Base-by-base conservation (phyloP, 2,888 invertebrate species). In the Osmoderma eremita region DNA sequence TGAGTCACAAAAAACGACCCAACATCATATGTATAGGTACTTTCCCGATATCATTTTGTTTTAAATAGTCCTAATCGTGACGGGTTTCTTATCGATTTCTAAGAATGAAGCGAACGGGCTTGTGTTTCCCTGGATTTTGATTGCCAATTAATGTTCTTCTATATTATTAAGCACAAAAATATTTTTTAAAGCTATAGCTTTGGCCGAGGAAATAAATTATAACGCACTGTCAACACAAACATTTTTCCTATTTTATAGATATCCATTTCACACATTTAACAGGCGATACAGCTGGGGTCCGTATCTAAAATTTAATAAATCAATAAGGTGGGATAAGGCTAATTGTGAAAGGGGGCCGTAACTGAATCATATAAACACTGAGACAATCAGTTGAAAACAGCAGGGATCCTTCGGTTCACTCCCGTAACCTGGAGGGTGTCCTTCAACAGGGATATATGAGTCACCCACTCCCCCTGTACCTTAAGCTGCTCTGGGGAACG, bases 301-400 rank as follows among this genome's bases (percentile, higher is more conserved):
- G 36, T 53, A 15, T 53, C 18, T 62, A 66, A 68, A 68, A 70
- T 68, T 66, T 62, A 68, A 70, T 72, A 71, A 73, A 73, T 72
- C 73, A 73, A 73, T 73, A 71, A 70, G 62, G 70, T 61, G 65
- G 67, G 67, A 73, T 72, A 65, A 66, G 63, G 70, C 73, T 73
- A 73, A 73, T 73, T 73, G 69, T 68, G 39, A 41, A 42, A 64
- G 72, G 71, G 72, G 67, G 65, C 66, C 66, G 67, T 73, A 74
- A 73, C 74, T 70, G 74, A 73, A 76, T 76, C 75, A 74, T 69
- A 74, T 73, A 75, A 75, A 75, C 72, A 75, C 74, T 70, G 73
- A 71, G 73, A 75, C 75, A 76, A 76, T 76, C 75, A 74, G 75
- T 74, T 76, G 74, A 75, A 72, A 75, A 72, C 76, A 73, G 74